These are phyloP conservation scores for Melanocharis versteri DNA, from an alignment of 2,113 vertebrate genomes.

Conservation along the genomic window DNA sequence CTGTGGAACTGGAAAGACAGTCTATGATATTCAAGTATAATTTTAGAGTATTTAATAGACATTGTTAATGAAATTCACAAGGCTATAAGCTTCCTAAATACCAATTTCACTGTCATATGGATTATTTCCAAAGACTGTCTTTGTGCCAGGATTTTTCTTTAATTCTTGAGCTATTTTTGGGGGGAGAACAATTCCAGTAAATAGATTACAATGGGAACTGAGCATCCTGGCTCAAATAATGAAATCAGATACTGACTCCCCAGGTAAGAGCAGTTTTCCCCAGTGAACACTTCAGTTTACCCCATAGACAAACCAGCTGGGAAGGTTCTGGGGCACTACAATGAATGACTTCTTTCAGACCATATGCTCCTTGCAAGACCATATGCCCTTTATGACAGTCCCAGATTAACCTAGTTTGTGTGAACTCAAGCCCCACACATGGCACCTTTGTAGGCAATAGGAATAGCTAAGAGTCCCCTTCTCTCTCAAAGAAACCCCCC, in stretches of 20 bases:
- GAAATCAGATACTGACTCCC: neutral
- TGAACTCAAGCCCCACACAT: neutral
- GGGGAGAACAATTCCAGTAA: neutral
- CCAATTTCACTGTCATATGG: neutral
- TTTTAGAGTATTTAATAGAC: neutral
- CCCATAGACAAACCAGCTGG: neutral
- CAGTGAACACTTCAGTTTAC: neutral
- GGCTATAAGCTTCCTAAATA: neutral
- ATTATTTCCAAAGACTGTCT: neutral
- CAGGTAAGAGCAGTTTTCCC: neutral
- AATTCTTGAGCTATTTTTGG: neutral
- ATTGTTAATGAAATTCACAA: neutral
- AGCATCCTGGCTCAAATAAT: neutral
- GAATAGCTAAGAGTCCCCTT: neutral
- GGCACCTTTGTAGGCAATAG: neutral
- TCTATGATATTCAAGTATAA: neutral
- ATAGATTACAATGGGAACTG: neutral
- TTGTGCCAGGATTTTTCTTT: neutral
- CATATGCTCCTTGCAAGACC: constrained; percentile 3
- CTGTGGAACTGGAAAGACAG: neutral
- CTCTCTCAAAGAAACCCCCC: neutral
- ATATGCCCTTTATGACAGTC: constrained; percentile 8
- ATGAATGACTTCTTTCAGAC: neutral
- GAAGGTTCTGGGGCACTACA: neutral
- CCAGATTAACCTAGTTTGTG: constrained; percentile 50